Base-by-base conservation (phyloP, 1,140 invertebrate species). In the Dendrolimus kikuchii region DNA sequence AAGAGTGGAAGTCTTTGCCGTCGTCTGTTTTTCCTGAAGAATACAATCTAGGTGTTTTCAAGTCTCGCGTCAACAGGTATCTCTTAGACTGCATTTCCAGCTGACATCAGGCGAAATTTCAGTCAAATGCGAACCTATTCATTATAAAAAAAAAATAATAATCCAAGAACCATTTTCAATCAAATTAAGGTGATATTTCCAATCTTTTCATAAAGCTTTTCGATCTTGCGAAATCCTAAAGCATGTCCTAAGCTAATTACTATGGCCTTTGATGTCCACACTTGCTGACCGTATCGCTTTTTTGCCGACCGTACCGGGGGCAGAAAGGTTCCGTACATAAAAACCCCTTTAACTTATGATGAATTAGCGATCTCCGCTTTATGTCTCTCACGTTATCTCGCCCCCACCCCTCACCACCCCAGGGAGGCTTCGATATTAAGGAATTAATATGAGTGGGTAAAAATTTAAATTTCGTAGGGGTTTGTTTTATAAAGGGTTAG, bases 301-400 rank as follows among this genome's bases (percentile, higher is more conserved):
- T 83, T 81, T 77, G 76, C 71, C 47, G 44, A 64, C 67, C 59
- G 71, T 78, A 81, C 79, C 81, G 78, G 81, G 71, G 69, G 71
- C 69, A 69, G 70, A 65, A 62, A 63, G 58, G 58, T 68, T 58
- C 56, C 64, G 70, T 74, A 84, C 77, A 78, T 86, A 86, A 84
- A 86, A 86, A 86, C 79, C 83, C 72, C 83, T 84, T 86, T 84
- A 86, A 86, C 83, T 86, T 86, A 86, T 86, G 83, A 84, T 86
- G 83, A 86, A 86, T 86, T 86, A 86, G 83, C 83, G 81, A 84
- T 82, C 81, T 85, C 77, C 79, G 79, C 71, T 83, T 81, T 85
- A 83, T 86, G 80, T 84, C 81, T 84, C 77, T 74, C 76, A 68
- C 70, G 81, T 77, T 78, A 80, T 81, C 78, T 81, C 65, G 62